Evolutionary conservation across 2,113 vertebrate genomes (phyloP).

Genomic region (Suncus etruscus): DNA sequence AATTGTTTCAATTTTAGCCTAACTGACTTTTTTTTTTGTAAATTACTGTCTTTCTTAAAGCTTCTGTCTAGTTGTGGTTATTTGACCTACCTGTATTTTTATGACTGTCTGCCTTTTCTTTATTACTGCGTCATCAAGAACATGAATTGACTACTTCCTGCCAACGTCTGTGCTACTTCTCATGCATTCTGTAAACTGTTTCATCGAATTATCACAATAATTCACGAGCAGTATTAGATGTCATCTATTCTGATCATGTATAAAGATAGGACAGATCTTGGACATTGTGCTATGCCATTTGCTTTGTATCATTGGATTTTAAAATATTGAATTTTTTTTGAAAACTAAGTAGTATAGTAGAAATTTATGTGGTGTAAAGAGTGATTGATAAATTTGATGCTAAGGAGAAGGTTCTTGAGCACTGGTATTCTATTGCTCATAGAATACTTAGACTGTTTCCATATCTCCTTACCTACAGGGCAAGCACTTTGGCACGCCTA

Average conservation of each 20-base stretch:
- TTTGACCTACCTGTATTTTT: neutral
- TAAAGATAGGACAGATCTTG: fast-evolving
- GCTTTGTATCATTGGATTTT: neutral
- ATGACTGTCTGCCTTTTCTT: neutral
- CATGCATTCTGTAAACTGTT: neutral
- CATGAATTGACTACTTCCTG: neutral
- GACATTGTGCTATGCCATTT: neutral
- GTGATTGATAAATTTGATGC: neutral
- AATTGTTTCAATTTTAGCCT: neutral
- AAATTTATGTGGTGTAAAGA: neutral
- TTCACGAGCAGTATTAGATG: neutral
- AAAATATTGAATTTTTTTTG: neutral
- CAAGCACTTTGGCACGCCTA: neutral
- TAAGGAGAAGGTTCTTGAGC: neutral
- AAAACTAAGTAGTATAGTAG: neutral
- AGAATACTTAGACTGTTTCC: neutral
- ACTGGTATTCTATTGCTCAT: neutral
- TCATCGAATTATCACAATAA: neutral
- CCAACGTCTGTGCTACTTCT: neutral
- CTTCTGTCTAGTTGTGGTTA: constrained; percentile 9
- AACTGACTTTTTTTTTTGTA: neutral
- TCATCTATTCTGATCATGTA: neutral
- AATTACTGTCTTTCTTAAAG: neutral
- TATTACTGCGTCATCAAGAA: neutral
- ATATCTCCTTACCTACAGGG: fast-evolving